phyloP scores from a whole-genome alignment of 2,888 invertebrate genomes.

The Drosophila diplacantha region DNA sequence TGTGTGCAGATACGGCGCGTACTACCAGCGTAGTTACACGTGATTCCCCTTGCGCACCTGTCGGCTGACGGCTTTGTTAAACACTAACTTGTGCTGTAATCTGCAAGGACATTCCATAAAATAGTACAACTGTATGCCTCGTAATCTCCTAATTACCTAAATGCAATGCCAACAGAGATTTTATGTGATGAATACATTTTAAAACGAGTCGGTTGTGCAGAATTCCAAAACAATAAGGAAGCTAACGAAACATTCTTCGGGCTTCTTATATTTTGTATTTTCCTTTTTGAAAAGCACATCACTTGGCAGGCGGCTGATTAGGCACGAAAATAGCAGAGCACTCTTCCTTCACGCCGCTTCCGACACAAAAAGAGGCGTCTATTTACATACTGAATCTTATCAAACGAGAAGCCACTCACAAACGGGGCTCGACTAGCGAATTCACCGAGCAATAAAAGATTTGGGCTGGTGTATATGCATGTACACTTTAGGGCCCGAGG shows the following conservation, averaged over 20 bases:
- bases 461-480: not conserved
- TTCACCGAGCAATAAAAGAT: constrained; percentile 30
- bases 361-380: constrained; percentile 12
- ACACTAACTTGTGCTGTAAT: not conserved
- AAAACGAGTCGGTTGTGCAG: not conserved
- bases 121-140: not conserved
- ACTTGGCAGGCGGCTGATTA: not conserved
- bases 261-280: not conserved
- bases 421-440: constrained; percentile 12
- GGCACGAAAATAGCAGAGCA: constrained; percentile 1
- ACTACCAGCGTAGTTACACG: too few relatives aligned
- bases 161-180: not conserved
- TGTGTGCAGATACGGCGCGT: too few relatives aligned
- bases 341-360: constrained; percentile 5
- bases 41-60: too few relatives aligned
- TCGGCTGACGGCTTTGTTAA: too few relatives aligned
- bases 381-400: constrained; percentile 46
- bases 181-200: not conserved
- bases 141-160: not conserved
- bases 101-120: not conserved
- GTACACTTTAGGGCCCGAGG: constrained; percentile 5
- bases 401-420: constrained; percentile 23
- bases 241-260: not conserved
- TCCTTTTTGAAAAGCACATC: not conserved
- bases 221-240: not conserved